Evolutionary conservation across 2,888 invertebrate genomes (phyloP).

Genomic region (Steinernema hermaphroditum): DNA sequence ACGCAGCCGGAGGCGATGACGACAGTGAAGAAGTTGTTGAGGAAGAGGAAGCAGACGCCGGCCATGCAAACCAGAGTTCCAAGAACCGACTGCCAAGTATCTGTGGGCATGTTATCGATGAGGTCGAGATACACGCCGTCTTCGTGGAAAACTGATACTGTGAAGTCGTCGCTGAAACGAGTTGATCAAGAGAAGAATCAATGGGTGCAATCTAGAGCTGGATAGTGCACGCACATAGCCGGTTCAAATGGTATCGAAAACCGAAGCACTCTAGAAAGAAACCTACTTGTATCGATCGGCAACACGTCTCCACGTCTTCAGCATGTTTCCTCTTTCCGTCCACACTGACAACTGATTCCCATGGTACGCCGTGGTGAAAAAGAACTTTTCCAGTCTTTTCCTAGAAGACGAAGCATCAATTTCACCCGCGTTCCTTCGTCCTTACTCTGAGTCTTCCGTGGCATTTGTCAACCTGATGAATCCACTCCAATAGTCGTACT

Average conservation of each 20-base stretch:
- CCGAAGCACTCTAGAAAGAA: neutral
- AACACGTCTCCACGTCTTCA: conserved; percentile 56
- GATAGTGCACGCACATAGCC: too few relatives aligned
- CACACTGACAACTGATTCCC: conserved; percentile 58
- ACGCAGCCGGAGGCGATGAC: conserved; percentile 58
- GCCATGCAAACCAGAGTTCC: conserved; percentile 59
- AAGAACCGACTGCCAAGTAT: conserved; percentile 60
- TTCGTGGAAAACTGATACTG: conserved; percentile 59
- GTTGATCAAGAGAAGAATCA: neutral
- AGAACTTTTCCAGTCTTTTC: conserved; percentile 59
- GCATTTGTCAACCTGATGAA: conserved; percentile 57
- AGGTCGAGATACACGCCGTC: conserved; percentile 64
- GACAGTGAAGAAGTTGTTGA: conserved; percentile 63
- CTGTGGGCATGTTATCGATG: conserved; percentile 65
- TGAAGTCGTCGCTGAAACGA: conserved; percentile 45
- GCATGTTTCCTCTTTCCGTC: conserved; percentile 56
- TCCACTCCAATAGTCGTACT: conserved; percentile 63
- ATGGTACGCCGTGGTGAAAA: conserved; percentile 64
- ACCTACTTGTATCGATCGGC: conserved; percentile 58
- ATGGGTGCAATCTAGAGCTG: too few relatives aligned
- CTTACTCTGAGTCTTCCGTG: conserved; percentile 44
- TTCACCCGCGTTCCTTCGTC: neutral
- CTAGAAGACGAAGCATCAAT: neutral
- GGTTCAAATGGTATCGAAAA: too few relatives aligned
- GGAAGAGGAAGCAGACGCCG: conserved; percentile 60